Evolutionary conservation across 2,888 invertebrate species (phyloP).

Genomic region (Campaea margaritaria): DNA sequence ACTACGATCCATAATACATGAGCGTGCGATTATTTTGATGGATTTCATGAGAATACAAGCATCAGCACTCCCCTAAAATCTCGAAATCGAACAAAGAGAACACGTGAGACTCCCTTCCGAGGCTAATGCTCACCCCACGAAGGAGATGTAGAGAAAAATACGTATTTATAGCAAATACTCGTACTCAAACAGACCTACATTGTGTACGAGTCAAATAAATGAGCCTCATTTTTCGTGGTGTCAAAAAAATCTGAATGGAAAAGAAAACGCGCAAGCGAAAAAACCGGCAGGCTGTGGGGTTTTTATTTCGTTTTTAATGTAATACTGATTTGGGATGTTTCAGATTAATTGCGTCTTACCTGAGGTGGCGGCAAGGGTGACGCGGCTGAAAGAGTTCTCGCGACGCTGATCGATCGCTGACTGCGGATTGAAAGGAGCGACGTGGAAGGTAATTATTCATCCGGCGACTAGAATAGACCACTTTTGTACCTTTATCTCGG

Average conservation of each 20-base stretch:
- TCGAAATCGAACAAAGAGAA: constrained; percentile 82
- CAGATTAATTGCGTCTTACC: constrained; percentile 85
- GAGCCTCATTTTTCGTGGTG: constrained; percentile 85
- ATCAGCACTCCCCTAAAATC: constrained; percentile 83
- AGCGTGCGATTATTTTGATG: constrained; percentile 82
- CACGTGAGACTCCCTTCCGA: constrained; percentile 80
- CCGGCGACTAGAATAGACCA: constrained; percentile 85
- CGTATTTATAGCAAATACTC: constrained; percentile 86
- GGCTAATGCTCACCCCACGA: constrained; percentile 83
- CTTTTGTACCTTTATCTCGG: constrained; percentile 84
- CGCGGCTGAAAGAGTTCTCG: constrained; percentile 82
- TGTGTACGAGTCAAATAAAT: constrained; percentile 86
- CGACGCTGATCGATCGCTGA: constrained; percentile 82
- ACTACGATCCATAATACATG: constrained; percentile 78
- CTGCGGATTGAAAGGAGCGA: constrained; percentile 83
- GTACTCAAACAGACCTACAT: constrained; percentile 86
- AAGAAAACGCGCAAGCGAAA: constrained; percentile 82
- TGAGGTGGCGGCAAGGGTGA: constrained; percentile 81
- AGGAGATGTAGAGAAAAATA: constrained; percentile 84
- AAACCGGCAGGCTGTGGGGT: constrained; percentile 76
- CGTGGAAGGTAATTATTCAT: constrained; percentile 85
- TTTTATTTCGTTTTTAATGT: constrained; percentile 84
- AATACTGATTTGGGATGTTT: constrained; percentile 85
- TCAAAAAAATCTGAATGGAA: constrained; percentile 86
- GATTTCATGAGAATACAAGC: constrained; percentile 80